Percentiles rank a stretch among this genome's conserved stretches.
These are phyloP conservation scores for Anarsia innoxiella DNA, from an alignment of 2,888 invertebrate genomes.

Conservation along the genomic window DNA sequence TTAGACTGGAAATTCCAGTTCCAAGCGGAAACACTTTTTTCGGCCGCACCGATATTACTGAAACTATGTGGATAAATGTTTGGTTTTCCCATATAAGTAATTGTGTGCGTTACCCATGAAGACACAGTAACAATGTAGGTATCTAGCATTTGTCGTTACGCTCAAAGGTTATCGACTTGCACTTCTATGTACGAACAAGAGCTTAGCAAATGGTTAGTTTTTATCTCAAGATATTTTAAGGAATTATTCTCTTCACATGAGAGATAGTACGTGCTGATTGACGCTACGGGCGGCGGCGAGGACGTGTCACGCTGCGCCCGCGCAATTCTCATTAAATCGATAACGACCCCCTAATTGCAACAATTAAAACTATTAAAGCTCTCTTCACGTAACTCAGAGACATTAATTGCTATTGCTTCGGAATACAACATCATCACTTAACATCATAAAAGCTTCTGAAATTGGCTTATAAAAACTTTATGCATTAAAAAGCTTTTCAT, in stretches of 20 bases:
- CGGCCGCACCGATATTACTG: too few species aligned
- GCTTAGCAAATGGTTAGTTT: not conserved
- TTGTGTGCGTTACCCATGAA: conserved; percentile 5
- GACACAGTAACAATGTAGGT: not conserved
- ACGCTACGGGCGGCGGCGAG: conserved; percentile 27
- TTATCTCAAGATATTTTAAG: not conserved
- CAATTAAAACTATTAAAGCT: conserved; percentile 36
- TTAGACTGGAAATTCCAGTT: too few species aligned
- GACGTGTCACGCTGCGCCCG: conserved; percentile 36
- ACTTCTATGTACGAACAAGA: not conserved
- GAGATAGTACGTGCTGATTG: conserved; percentile 32
- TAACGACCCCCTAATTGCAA: conserved; percentile 46
- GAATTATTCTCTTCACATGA: conserved; percentile 45
- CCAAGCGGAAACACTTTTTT: too few species aligned
- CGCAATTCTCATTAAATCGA: conserved; percentile 23
- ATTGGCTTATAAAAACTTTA: conserved; percentile 23
- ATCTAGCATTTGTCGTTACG: not conserved
- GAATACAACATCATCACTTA: conserved; percentile 33
- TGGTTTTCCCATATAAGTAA: not conserved
- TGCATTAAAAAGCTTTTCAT: conserved; percentile 12
- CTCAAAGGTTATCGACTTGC: not conserved
- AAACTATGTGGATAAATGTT: not conserved
- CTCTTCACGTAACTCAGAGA: conserved; percentile 31
- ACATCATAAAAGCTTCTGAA: too few species aligned
- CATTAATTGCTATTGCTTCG: conserved; percentile 42